phyloP scores from a whole-genome alignment of 2,797 vertebrate genomes.

The Mallotus villosus region DNA sequence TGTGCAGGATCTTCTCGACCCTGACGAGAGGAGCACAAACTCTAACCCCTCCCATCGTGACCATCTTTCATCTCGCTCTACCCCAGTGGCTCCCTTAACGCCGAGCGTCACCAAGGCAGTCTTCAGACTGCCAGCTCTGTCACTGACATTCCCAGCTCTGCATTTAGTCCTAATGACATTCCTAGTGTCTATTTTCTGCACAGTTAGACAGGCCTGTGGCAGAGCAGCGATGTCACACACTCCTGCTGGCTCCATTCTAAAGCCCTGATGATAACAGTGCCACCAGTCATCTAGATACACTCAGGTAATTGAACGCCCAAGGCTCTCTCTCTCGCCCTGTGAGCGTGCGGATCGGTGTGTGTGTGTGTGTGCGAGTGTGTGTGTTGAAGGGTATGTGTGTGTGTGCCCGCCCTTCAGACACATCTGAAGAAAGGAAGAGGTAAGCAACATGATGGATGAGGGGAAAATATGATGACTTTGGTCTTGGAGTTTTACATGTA shows the following conservation, averaged over 20 bases:
- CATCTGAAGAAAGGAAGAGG: constrained; percentile 30
- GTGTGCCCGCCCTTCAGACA: neutral
- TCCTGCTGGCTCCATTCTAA: constrained; percentile 68
- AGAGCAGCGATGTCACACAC: constrained; percentile 52
- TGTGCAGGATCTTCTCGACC: neutral
- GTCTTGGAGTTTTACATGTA: neutral
- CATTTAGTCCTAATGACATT: constrained; percentile 70
- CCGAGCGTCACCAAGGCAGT: too few relatives aligned
- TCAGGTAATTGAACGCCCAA: constrained; percentile 68
- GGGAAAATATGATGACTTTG: neutral
- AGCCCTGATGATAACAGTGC: constrained; percentile 60
- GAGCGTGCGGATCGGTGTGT: constrained; percentile 9
- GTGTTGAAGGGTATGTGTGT: neutral
- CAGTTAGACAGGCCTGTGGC: constrained; percentile 71
- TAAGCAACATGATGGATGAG: constrained; percentile 15
- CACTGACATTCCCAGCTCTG: neutral
- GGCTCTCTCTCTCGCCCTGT: constrained; percentile 39
- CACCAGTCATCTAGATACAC: constrained; percentile 59
- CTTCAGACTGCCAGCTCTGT: neutral
- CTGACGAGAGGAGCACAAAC: neutral
- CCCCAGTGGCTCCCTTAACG: neutral
- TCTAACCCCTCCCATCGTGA: neutral
- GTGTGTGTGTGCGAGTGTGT: constrained; percentile 12
- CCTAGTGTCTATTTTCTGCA: constrained; percentile 76
- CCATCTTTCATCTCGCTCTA: neutral